Conservation (phyloP, 2,113 vertebrate genomes). For the Sorex araneus region DNA sequence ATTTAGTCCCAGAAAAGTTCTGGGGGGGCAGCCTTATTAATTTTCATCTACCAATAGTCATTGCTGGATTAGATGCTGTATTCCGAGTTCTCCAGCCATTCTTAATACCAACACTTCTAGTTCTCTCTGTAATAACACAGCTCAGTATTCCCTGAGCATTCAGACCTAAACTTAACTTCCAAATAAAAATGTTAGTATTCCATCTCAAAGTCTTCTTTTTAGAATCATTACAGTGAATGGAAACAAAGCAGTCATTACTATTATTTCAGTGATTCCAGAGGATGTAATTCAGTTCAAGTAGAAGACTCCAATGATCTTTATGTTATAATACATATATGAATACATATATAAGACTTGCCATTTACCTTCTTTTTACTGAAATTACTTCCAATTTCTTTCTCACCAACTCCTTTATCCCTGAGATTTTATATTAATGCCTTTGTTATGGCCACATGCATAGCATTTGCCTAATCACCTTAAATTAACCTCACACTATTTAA, state of each 20-base stretch:
- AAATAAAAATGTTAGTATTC: constrained; percentile 39
- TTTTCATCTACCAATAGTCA: background rate
- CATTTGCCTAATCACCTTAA: constrained; percentile 41
- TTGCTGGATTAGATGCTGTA: background rate
- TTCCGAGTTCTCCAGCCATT: background rate
- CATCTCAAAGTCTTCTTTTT: background rate
- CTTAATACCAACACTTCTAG: background rate
- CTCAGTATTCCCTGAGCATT: background rate
- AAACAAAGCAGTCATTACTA: background rate
- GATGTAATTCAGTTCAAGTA: constrained; percentile 1
- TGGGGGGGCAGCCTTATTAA: too few species aligned
- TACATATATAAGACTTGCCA: background rate
- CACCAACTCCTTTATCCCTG: background rate
- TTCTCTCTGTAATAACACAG: background rate
- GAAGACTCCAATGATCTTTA: background rate
- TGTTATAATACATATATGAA: background rate
- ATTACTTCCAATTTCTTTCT: constrained; percentile 48
- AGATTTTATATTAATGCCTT: constrained; percentile 44
- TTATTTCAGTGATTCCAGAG: constrained; percentile 30
- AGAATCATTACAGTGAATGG: background rate
- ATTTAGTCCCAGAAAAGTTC: background rate
- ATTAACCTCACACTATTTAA: background rate
- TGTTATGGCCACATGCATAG: background rate
- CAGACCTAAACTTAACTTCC: constrained; percentile 7
- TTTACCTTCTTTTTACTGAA: constrained; percentile 14